Conservation (phyloP, 1,140 invertebrate species). For the Goniozus legneri region DNA sequence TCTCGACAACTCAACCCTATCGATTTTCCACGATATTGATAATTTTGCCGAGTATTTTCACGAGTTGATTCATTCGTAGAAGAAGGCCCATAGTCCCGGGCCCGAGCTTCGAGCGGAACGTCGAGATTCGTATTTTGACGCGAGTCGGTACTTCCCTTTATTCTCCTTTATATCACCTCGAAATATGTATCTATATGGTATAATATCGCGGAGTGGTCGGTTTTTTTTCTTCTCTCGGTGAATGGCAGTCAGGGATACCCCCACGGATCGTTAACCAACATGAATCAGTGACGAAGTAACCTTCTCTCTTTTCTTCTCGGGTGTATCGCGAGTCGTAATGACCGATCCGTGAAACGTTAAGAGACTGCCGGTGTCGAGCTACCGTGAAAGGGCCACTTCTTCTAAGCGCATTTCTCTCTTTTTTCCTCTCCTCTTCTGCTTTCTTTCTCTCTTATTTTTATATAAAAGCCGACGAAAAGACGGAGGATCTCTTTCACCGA, state of each 20-base stretch:
- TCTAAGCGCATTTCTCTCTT: conserved; percentile 44
- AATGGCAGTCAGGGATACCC: conserved; percentile 34
- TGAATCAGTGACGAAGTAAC: conserved; percentile 44
- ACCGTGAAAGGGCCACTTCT: conserved; percentile 30
- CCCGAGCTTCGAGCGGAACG: too few species aligned
- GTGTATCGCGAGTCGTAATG: conserved; percentile 50
- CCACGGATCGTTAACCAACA: conserved; percentile 42
- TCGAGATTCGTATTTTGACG: conserved; percentile 51
- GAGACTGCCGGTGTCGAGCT: conserved; percentile 22
- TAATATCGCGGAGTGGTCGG: too few species aligned
- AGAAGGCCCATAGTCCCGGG: too few species aligned
- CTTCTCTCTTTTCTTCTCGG: conserved; percentile 36
- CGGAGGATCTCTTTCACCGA: too few species aligned
- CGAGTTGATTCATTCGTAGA: too few species aligned
- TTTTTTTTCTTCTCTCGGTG: too few species aligned
- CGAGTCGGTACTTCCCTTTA: conserved; percentile 44
- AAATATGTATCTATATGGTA: too few species aligned
- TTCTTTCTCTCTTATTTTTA: too few species aligned
- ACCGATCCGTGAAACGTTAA: conserved; percentile 40
- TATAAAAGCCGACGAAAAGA: too few species aligned
- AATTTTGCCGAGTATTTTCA: too few species aligned
- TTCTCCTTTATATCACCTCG: too few species aligned
- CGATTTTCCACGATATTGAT: too few species aligned
- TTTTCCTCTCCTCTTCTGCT: conserved; percentile 19
- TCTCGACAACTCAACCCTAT: background rate